phyloP scores from a whole-genome alignment of 2,113 vertebrate genomes.

The Rafetus swinhoei region DNA sequence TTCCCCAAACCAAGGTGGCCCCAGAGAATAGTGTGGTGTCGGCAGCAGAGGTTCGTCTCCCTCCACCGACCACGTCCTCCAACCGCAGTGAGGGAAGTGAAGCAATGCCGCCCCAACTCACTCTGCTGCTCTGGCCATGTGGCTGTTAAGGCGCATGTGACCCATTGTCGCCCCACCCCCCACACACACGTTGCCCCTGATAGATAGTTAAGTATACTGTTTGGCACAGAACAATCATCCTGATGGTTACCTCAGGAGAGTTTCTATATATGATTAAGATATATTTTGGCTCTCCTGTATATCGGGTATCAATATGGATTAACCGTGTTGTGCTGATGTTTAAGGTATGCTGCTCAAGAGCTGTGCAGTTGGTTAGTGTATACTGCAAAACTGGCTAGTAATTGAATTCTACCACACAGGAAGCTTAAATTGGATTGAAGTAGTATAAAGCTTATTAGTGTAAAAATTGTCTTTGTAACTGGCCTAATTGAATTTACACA shows the following conservation, averaged over 20 bases:
- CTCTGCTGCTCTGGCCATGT: too few relatives aligned
- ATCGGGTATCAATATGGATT: not conserved
- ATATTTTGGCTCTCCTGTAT: not conserved
- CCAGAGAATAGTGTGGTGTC: too few relatives aligned
- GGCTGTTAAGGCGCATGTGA: too few relatives aligned
- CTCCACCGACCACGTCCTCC: too few relatives aligned
- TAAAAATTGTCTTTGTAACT: not conserved
- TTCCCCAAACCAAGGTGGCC: too few relatives aligned
- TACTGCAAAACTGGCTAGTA: not conserved
- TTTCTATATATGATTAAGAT: not conserved
- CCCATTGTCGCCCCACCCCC: too few relatives aligned
- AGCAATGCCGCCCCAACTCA: too few relatives aligned
- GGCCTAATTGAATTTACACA: not conserved
- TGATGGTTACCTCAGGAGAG: not conserved
- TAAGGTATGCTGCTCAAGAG: not conserved
- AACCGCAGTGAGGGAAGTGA: too few relatives aligned
- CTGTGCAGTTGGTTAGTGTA: not conserved
- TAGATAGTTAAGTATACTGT: not conserved
- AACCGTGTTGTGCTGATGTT: not conserved
- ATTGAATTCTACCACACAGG: not conserved
- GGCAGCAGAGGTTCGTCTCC: too few relatives aligned
- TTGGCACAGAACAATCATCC: not conserved
- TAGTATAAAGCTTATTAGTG: not conserved
- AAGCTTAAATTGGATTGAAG: not conserved
- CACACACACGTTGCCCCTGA: too few relatives aligned